phyloP scores from a whole-genome alignment of 2,113 vertebrate species.

The Synodontis membranacea region DNA sequence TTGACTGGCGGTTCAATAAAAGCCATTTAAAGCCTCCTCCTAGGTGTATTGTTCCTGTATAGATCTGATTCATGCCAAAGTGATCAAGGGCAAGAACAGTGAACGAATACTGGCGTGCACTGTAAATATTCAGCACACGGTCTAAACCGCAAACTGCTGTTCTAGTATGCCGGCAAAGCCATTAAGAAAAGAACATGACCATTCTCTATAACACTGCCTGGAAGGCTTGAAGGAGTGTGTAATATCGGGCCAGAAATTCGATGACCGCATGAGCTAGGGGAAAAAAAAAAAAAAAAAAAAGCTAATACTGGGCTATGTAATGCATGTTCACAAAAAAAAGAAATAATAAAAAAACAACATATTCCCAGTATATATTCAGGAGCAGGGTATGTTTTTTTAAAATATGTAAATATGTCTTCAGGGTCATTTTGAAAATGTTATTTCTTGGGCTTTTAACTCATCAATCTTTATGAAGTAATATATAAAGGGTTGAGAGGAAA shows the following conservation, averaged over 20 bases:
- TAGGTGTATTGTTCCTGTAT: constrained; percentile 46
- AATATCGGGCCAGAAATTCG: constrained; percentile 21
- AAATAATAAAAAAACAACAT: too few relatives aligned
- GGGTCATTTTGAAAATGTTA: constrained; percentile 5
- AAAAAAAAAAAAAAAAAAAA: too few relatives aligned
- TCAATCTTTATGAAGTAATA: constrained; percentile 37
- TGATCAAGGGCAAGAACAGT: constrained; percentile 54
- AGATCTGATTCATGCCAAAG: constrained; percentile 53
- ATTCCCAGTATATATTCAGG: neutral
- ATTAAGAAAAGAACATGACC: constrained; percentile 14
- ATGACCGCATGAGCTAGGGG: neutral
- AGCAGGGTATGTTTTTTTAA: neutral
- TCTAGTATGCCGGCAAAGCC: constrained; percentile 3
- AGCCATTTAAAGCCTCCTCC: constrained; percentile 43
- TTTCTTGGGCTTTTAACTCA: constrained; percentile 25
- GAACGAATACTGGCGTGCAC: constrained; percentile 34
- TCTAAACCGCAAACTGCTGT: neutral
- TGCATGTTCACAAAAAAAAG: neutral
- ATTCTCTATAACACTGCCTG: constrained; percentile 13
- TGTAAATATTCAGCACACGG: constrained; percentile 37
- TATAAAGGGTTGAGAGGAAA: constrained; percentile 18
- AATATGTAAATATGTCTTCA: constrained; percentile 20
- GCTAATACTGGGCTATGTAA: neutral
- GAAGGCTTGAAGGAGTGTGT: constrained; percentile 12
- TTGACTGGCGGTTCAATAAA: constrained; percentile 46